Evolutionary conservation across 2,797 vertebrate genomes (phyloP), one percentile per base, ranked within the genome.

Genomic region (Amazona finschi): DNA sequence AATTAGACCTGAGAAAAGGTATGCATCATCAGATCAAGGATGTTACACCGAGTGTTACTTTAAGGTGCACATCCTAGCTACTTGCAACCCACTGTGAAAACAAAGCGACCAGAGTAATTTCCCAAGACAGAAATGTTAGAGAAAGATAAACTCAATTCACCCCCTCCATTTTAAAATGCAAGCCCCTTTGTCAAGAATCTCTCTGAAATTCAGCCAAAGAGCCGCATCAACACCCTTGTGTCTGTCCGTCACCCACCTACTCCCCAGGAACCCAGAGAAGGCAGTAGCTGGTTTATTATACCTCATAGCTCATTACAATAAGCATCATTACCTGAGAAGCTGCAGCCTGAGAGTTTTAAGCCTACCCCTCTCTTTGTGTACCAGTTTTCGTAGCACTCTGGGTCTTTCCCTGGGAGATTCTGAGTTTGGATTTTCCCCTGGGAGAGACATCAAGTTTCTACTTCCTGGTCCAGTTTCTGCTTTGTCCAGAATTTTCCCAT

Each of bases 351-450:
- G 55, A 61, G 16, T 27, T 15, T 31, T 36, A 50, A 78, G 62
- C 8, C 33, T 28, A 6, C 8, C 7, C 15, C 7, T 44, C 19
- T 41, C 36, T 18, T 6, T 19, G 0, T 13, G 10, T 36, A 6
- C 13, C 19, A n/a, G 30, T 9, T 58, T 89, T 74, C 65, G 20
- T 22, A 65, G 33, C 21, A 41, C 9, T 43, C 31, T 18, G 22
- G 8, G n/a, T 38, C 17, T 31, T 53, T 53, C 21, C 36, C 49
- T 20, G 52, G 10, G 28, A 74, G 13, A 38, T 0, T 1, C 5
- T 52, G 24, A 44, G 7, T n/a, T 80, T 24, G 33, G 55, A 58
- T 36, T 36, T 58, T 36, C 1, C 5, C 22, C 55, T 58, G 33
- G 55, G 22, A 58, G 21, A 31, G 55, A 15, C 27, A 60, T 38